These are phyloP conservation scores for Rhimphoctona megacephalus DNA, from an alignment of 2,888 invertebrate genomes.

Conservation along the genomic window DNA sequence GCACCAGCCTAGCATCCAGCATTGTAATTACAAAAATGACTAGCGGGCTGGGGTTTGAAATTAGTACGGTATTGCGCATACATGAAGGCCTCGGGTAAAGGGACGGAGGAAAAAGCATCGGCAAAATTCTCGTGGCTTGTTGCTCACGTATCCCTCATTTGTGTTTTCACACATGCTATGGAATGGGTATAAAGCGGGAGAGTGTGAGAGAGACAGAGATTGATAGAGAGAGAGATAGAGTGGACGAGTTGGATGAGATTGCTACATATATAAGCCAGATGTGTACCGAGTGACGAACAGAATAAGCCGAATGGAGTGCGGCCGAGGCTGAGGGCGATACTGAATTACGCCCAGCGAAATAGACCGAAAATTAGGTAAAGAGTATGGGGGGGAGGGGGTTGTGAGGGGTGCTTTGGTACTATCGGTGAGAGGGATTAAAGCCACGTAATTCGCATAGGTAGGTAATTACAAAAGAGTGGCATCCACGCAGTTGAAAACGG, in stretches of 20 bases:
- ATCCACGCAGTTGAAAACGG: constrained; percentile 55
- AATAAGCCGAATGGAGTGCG: constrained; percentile 61
- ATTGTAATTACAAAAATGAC: constrained; percentile 64
- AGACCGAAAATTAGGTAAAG: constrained; percentile 13
- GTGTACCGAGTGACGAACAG: constrained; percentile 48
- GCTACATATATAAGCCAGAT: constrained; percentile 45
- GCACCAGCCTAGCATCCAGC: constrained; percentile 3
- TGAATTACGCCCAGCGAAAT: constrained; percentile 42
- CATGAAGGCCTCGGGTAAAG: constrained; percentile 4
- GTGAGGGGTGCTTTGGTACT: constrained; percentile 31
- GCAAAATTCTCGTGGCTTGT: constrained; percentile 54
- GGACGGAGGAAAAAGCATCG: constrained; percentile 46
- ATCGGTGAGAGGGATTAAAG: constrained; percentile 70
- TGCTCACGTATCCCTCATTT: constrained; percentile 53
- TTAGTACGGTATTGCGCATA: constrained; percentile 49
- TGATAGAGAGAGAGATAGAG: background rate
- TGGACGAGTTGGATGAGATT: constrained; percentile 37
- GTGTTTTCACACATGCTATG: constrained; percentile 37
- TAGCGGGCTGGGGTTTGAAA: constrained; percentile 45
- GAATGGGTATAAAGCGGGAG: constrained; percentile 24
- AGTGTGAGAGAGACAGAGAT: background rate
- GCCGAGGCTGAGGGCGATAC: constrained; percentile 42
- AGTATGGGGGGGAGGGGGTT: constrained; percentile 3
- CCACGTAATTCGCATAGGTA: constrained; percentile 77
- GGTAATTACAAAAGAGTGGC: constrained; percentile 76